phyloP scores from a whole-genome alignment of 2,888 invertebrate species.

The Chironomus riparius region DNA sequence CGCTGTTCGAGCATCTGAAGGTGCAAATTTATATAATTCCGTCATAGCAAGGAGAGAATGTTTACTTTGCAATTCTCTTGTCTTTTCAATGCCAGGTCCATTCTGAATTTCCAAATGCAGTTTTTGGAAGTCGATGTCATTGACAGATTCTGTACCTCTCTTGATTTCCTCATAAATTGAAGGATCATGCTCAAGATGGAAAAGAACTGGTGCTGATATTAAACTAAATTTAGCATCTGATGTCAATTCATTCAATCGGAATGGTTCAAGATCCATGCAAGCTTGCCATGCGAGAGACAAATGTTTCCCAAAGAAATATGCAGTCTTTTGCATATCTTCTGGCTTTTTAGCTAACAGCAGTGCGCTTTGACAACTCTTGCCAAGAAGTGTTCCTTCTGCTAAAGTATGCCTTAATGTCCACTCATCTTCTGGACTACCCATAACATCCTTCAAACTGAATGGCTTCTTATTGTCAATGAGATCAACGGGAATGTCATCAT shows the following conservation, averaged over 20 bases:
- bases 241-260: slow-evolving; percentile 40
- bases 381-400: slow-evolving; percentile 64
- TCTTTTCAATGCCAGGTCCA: slow-evolving; percentile 58
- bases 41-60: slow-evolving; percentile 60
- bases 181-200: slow-evolving; percentile 56
- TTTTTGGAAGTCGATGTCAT: slow-evolving; percentile 12
- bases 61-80: slow-evolving; percentile 56
- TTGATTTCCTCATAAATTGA: slow-evolving; percentile 18
- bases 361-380: slow-evolving; percentile 81
- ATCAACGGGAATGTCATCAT: background rate
- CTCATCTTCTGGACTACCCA: slow-evolving; percentile 61
- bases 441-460: slow-evolving; percentile 45
- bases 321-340: slow-evolving; percentile 63
- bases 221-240: slow-evolving; percentile 43
- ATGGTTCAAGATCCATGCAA: slow-evolving; percentile 64
- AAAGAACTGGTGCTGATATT: slow-evolving; percentile 74
- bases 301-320: slow-evolving; percentile 83
- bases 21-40: slow-evolving; percentile 58
- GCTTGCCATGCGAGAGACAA: slow-evolving; percentile 87
- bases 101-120: slow-evolving; percentile 48
- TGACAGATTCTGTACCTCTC: slow-evolving; percentile 8
- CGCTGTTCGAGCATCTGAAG: slow-evolving; percentile 67
- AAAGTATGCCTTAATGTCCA: slow-evolving; percentile 74
- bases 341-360: slow-evolving; percentile 76
- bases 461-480: slow-evolving; percentile 45